A percentile compares a stretch with the other conserved stretches of the same genome.
phyloP scores from a whole-genome alignment of 2,888 invertebrate genomes.

The Andrena marginata region DNA sequence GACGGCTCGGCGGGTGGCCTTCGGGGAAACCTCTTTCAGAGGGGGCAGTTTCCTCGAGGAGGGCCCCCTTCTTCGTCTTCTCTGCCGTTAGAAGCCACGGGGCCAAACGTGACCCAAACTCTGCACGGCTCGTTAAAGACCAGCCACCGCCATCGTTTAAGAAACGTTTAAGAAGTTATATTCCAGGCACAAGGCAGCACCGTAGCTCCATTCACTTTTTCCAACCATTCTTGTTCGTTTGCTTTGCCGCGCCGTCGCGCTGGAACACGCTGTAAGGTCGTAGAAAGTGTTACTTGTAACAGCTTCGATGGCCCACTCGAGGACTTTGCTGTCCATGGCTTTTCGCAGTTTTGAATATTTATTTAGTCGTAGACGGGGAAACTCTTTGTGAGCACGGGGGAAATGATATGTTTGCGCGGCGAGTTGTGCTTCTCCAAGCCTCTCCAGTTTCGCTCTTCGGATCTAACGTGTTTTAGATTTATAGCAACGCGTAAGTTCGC shows the following conservation, averaged over 20 bases:
- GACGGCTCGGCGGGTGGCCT: constrained; percentile 57
- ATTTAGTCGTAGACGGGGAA: no score
- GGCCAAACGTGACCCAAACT: constrained; percentile 75
- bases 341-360: no score
- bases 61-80: constrained; percentile 24
- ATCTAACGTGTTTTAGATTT: no score
- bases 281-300: constrained; percentile 12
- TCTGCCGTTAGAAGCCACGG: constrained; percentile 32
- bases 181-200: constrained; percentile 64
- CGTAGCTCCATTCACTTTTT: constrained; percentile 45
- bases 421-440: no score
- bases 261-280: constrained; percentile 13
- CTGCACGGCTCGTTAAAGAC: constrained; percentile 72
- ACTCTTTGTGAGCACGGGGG: no score
- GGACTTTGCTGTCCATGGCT: neutral
- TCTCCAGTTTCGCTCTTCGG: no score
- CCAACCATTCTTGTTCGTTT: constrained; percentile 19
- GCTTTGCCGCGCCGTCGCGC: neutral
- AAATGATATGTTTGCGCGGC: no score
- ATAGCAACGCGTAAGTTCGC: no score
- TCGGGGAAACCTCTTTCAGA: constrained; percentile 43
- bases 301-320: neutral
- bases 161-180: constrained; percentile 80
- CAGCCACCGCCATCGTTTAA: constrained; percentile 72
- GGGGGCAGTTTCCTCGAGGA: constrained; percentile 29